Conservation (phyloP, 2,113 vertebrate genomes). For the Columba livia region DNA sequence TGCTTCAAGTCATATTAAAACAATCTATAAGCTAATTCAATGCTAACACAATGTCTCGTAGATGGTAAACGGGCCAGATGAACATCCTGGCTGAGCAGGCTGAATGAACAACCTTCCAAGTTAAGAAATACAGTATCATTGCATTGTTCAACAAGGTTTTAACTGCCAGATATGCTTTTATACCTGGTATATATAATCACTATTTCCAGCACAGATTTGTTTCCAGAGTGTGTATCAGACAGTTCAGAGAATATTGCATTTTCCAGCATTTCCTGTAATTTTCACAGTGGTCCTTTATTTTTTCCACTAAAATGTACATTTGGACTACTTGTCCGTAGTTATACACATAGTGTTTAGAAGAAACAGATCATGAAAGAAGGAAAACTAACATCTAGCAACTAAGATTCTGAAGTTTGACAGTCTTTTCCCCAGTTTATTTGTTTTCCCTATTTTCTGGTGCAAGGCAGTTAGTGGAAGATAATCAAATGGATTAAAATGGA, state of each 20-base stretch:
- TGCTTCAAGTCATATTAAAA: conserved; percentile 71
- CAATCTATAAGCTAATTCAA: conserved; percentile 67
- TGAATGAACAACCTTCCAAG: conserved; percentile 34
- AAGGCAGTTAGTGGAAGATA: background rate
- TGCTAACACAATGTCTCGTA: conserved; percentile 63
- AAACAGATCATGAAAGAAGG: background rate
- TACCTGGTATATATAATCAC: background rate
- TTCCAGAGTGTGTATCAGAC: background rate
- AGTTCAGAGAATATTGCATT: background rate
- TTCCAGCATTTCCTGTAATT: background rate
- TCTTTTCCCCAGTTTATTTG: background rate
- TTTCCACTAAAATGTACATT: background rate
- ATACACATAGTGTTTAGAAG: background rate
- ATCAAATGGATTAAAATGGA: background rate
- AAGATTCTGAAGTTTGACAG: background rate
- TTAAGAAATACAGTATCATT: conserved; percentile 13
- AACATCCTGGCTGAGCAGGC: conserved; percentile 46
- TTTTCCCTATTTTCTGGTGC: background rate
- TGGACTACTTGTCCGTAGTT: background rate
- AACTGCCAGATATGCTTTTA: conserved; percentile 36
- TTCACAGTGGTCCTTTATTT: background rate
- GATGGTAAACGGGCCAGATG: conserved; percentile 51
- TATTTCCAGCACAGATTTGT: background rate
- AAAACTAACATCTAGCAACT: background rate
- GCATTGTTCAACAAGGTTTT: conserved; percentile 51